Evolutionary conservation across 2,888 invertebrate genomes (phyloP), one percentile per base, ranked within the genome.

Genomic region (Embidobia sp.): DNA sequence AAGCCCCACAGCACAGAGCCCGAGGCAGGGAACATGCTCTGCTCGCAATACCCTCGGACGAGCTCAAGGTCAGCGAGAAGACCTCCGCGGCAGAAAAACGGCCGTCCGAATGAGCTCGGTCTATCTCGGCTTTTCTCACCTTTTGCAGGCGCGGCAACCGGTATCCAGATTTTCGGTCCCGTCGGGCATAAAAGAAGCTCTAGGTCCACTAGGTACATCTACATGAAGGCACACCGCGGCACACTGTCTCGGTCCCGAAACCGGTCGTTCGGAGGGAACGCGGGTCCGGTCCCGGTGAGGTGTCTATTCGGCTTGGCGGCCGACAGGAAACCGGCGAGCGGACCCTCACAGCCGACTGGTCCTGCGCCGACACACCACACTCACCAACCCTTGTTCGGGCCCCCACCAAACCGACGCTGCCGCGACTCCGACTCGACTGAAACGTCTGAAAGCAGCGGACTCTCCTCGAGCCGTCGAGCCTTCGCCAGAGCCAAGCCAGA

Each of bases 361-460:
- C 80, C 79, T 77, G 84, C 66, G 82, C 81, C 81, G 79, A 76
- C 79, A 80, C 80, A 82, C 83, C 84, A 81, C 83, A 84, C 83
- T 83, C 82, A 84, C 82, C 84, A 77, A 81, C 79, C 82, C 69
- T n/a, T n/a, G 80, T 78, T 80, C 79, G 82, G 82, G 77, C 81
- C n/a, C n/a, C n/a, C n/a, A n/a, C n/a, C n/a, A n/a, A n/a, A 82
- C 82, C 80, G 83, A 83, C 83, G 84, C 55, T 44, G 64, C 48
- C 83, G 83, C 79, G 64, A 76, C 72, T 72, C 75, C 44, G 64
- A 76, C 70, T 70, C 69, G 55, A 72, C 64, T 72, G 70, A 61
- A 53, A 46, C 49, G n/a, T n/a, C n/a, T n/a, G n/a, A n/a, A n/a
- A n/a, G n/a, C n/a, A n/a, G n/a, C n/a, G n/a, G n/a, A n/a, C n/a